Percentiles rank a stretch among this genome's conserved stretches.
phyloP scores from a whole-genome alignment of 2,797 vertebrate genomes.

The Ctenosaura bakeri region DNA sequence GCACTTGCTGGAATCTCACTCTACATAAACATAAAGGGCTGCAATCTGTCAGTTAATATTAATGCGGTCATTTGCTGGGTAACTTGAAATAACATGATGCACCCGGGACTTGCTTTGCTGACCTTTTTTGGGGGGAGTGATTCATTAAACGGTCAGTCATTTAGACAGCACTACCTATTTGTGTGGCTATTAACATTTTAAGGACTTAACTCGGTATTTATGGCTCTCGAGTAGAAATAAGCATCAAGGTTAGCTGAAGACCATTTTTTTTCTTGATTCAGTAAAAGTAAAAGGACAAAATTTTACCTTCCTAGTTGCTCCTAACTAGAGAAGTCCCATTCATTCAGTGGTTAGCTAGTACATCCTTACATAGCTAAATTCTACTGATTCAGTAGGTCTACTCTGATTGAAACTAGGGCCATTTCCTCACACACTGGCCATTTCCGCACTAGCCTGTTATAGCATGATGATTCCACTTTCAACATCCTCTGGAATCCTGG shows the following conservation, averaged over 20 bases:
- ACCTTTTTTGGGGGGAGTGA: constrained; percentile 75
- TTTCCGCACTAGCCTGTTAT: no score
- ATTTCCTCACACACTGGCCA: no score
- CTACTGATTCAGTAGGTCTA: no score
- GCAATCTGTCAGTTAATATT: constrained; percentile 82
- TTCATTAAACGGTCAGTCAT: constrained; percentile 81
- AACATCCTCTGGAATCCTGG: no score
- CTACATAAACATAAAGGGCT: constrained; percentile 81
- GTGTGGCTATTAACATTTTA: constrained; percentile 79
- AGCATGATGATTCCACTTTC: no score
- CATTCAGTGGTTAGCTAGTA: no score
- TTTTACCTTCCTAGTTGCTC: no score
- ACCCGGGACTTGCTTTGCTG: constrained; percentile 75
- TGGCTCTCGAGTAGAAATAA: constrained; percentile 70
- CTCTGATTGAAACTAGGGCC: no score
- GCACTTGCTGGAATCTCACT: constrained; percentile 75
- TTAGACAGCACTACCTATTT: constrained; percentile 76
- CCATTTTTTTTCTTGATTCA: constrained; percentile 36
- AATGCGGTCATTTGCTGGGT: constrained; percentile 77
- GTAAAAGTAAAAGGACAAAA: constrained; percentile 31
- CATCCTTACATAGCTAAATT: no score
- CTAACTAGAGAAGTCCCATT: no score
- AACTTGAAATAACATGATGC: constrained; percentile 80
- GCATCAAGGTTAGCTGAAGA: constrained; percentile 65
- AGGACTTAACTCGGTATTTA: constrained; percentile 76